Conservation (phyloP, 2,797 vertebrate species). For the Sebastes matsubarae region DNA sequence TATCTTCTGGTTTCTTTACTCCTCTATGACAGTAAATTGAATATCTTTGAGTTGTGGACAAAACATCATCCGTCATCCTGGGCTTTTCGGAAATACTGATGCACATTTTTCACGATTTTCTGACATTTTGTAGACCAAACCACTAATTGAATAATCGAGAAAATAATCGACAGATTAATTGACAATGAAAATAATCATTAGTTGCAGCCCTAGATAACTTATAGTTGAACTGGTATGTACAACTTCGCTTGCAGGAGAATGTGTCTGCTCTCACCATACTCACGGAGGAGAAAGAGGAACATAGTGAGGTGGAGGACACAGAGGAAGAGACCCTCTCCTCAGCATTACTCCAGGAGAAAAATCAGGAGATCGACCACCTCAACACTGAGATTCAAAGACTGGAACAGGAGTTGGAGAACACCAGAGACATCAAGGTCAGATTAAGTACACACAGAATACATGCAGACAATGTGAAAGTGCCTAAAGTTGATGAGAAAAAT, state of each 20-base stretch:
- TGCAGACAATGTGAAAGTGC: background rate
- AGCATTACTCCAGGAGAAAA: slow-evolving; percentile 89
- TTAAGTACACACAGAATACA: background rate
- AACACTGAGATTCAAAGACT: slow-evolving; percentile 84
- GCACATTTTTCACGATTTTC: no score
- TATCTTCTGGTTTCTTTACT: no score
- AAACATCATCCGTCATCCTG: no score
- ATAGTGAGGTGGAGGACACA: slow-evolving; percentile 36
- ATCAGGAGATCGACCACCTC: slow-evolving; percentile 88
- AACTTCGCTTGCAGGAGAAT: slow-evolving; percentile 70
- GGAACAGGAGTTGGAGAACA: slow-evolving; percentile 77
- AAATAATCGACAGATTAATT: no score
- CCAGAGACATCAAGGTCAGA: slow-evolving; percentile 75
- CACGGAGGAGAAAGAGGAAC: slow-evolving; percentile 56
- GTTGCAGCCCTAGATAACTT: background rate
- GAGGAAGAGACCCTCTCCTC: slow-evolving; percentile 80
- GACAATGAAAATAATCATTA: no score
- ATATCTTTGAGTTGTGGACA: no score
- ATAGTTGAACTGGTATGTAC: background rate
- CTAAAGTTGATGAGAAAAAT: background rate
- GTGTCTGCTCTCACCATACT: slow-evolving; percentile 63
- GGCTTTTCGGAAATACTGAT: no score
- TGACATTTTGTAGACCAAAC: no score
- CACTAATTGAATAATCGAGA: no score
- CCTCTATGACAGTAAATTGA: no score